Evolutionary conservation across 2,888 invertebrate genomes (phyloP).

Genomic region (Cheilosia scutellata): DNA sequence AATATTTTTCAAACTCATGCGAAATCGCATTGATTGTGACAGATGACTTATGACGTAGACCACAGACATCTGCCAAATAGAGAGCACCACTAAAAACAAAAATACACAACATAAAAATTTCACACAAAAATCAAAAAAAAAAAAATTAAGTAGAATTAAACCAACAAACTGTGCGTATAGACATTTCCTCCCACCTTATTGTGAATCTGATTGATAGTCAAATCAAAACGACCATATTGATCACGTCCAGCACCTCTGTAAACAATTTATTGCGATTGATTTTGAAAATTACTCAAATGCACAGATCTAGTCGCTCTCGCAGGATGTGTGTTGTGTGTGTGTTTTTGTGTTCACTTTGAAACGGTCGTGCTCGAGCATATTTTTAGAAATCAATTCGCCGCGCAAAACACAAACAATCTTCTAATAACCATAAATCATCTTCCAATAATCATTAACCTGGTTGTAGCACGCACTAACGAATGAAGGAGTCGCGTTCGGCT

Average conservation of each 20-base stretch:
- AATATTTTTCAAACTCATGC: conserved; percentile 14
- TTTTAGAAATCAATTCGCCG: conserved; percentile 48
- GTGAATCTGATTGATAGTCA: conserved; percentile 38
- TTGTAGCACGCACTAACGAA: conserved; percentile 34
- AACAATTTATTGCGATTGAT: conserved; percentile 49
- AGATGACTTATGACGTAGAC: no score
- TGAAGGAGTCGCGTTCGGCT: background rate
- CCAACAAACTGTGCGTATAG: conserved; percentile 6
- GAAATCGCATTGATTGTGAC: no score
- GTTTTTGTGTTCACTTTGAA: background rate
- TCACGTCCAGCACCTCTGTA: conserved; percentile 40
- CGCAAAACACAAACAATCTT: conserved; percentile 61
- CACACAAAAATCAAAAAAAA: background rate
- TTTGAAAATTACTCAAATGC: conserved; percentile 28
- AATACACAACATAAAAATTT: background rate
- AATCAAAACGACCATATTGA: conserved; percentile 40
- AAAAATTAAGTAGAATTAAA: background rate
- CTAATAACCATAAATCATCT: conserved; percentile 65
- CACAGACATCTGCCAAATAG: background rate
- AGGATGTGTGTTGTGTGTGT: background rate
- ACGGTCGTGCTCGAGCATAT: conserved; percentile 4
- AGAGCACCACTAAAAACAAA: background rate
- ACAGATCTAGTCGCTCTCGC: background rate
- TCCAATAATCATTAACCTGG: conserved; percentile 68
- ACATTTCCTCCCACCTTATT: conserved; percentile 4